Evolutionary conservation across 2,797 vertebrate species (phyloP), one percentile per base, ranked within the genome.

Genomic region (Limosa lapponica): DNA sequence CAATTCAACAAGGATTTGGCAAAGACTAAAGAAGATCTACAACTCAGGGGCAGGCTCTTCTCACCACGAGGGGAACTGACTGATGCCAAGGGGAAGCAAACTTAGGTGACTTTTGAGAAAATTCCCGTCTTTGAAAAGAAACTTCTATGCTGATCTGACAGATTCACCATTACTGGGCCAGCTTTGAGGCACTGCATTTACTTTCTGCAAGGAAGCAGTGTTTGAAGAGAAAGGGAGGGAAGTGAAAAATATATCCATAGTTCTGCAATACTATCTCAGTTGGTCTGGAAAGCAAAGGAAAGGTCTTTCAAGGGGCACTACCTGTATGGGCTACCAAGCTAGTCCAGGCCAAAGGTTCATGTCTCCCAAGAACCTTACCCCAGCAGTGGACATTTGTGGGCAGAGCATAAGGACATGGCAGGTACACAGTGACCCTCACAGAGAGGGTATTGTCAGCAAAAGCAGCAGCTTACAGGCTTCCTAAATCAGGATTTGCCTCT

Each of bases 341-440:
- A 36, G 7, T 10, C 57, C 70, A 57, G n/a, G 11, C 39, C 61
- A 80, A 72, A 91, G 30, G n/a, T 27, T 72, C 61, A 7, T 4
- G 3, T 9, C 43, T 14, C 41, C 32, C 65, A 71, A 32, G n/a
- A 81, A 44, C 37, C 34, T 55, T 89, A 4, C 16, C 14, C 27
- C 46, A 72, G 16, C 34, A 54, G 30, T 16, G 69, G 65, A 78
- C 58, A 24, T 10, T 11, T 39, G 19, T 12, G 41, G 41, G 32
- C 19, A 80, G 55, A 52, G 16, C 0, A 0, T 43, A 77, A 77
- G 48, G 32, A 73, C 7, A 8, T 2, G 12, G 23, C 0, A 8
- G 36, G 36, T 27, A 66, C 49, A 28, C 39, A 20, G n/a, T 15
- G 55, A 82, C 28, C 34, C 55, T 86, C 4, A 1, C 51, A 73